A percentile compares a stretch with the other conserved stretches of the same genome.
phyloP scores from a whole-genome alignment of 2,888 invertebrate genomes.

The Zele albiditarsus region DNA sequence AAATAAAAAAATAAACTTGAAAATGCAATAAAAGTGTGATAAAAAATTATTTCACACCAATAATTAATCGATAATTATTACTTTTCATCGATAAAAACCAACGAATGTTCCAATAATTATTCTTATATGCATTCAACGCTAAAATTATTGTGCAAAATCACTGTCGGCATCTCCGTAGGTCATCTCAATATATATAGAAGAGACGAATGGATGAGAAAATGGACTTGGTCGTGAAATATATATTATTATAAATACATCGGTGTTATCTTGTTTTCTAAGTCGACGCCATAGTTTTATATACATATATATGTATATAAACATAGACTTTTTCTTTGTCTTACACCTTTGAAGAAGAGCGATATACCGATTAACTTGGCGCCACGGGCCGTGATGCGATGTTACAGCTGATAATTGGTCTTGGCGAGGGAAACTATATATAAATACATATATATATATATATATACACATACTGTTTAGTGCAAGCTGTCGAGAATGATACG shows the following conservation, averaged over 20 bases:
- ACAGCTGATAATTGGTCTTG: constrained; percentile 67
- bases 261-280: constrained; percentile 38
- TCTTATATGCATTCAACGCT: constrained; percentile 10
- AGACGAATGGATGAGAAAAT: constrained; percentile 33
- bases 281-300: constrained; percentile 40
- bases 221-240: constrained; percentile 40
- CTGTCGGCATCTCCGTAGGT: constrained; percentile 50
- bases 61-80: neutral
- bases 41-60: too few species aligned
- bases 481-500: constrained; percentile 13
- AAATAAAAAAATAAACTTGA: too few species aligned
- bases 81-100: neutral
- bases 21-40: too few species aligned
- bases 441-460: constrained; percentile 18
- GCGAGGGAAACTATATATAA: constrained; percentile 37
- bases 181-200: constrained; percentile 1
- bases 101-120: too few species aligned
- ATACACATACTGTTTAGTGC: neutral
- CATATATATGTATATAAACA: constrained; percentile 14
- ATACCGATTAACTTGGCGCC: constrained; percentile 38
- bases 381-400: constrained; percentile 58
- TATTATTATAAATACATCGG: constrained; percentile 22
- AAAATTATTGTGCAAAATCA: constrained; percentile 46
- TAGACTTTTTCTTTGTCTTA: constrained; percentile 9
- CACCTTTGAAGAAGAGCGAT: constrained; percentile 26